Evolutionary conservation across 2,113 vertebrate species (phyloP).

Genomic region (Varanus salvator): DNA sequence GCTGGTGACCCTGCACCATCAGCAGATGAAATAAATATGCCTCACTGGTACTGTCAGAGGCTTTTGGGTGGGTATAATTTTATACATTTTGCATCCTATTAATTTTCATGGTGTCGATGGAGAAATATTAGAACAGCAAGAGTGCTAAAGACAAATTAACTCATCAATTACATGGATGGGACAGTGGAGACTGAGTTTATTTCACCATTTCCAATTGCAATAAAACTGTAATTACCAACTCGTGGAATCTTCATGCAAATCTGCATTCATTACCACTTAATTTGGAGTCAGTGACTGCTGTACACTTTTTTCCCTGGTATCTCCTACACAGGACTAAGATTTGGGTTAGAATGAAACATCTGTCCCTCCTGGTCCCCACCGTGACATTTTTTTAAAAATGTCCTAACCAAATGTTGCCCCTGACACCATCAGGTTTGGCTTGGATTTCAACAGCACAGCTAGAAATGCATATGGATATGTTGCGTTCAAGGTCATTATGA

Average conservation of each 20-base stretch:
- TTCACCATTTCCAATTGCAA: slow-evolving; percentile 75
- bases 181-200: slow-evolving; percentile 76
- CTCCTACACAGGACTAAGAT: slow-evolving; percentile 45
- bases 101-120: slow-evolving; percentile 81
- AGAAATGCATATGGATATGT: slow-evolving; percentile 59
- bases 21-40: slow-evolving; percentile 84
- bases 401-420: slow-evolving; percentile 58
- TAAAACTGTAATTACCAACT: slow-evolving; percentile 78
- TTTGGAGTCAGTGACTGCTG: slow-evolving; percentile 72
- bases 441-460: slow-evolving; percentile 57
- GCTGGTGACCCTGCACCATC: slow-evolving; percentile 73
- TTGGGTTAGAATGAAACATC: slow-evolving; percentile 56
- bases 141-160: slow-evolving; percentile 82
- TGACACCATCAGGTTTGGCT: slow-evolving; percentile 54
- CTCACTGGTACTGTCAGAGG: slow-evolving; percentile 69
- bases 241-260: slow-evolving; percentile 75
- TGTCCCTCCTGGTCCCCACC: slow-evolving; percentile 43
- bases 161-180: slow-evolving; percentile 81
- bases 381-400: slow-evolving; percentile 37
- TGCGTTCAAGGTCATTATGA: slow-evolving; percentile 45
- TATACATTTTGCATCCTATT: slow-evolving; percentile 81
- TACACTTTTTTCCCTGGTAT: slow-evolving; percentile 57
- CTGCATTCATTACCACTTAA: slow-evolving; percentile 76
- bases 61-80: slow-evolving; percentile 75
- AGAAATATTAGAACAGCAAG: slow-evolving; percentile 78